A percentile compares a stretch with the other conserved stretches of the same genome.
Evolutionary conservation across 2,888 invertebrate species (phyloP).

Genomic region (Agriotes lineatus): DNA sequence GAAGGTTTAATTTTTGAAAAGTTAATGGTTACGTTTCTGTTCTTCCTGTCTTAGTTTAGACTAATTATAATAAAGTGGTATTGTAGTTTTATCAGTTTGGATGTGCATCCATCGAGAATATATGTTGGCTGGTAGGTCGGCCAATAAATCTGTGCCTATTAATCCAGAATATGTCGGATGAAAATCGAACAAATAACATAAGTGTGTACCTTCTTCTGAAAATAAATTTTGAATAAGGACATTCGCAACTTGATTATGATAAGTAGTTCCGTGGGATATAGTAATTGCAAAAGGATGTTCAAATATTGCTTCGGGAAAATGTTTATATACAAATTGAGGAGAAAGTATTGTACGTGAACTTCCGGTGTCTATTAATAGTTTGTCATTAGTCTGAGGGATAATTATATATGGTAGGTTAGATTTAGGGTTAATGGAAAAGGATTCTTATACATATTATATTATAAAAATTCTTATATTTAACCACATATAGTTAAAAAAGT

Average conservation of each 20-base stretch:
- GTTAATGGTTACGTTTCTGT: neutral
- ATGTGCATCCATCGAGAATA: neutral
- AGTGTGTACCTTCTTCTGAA: neutral
- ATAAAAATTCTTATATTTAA: neutral
- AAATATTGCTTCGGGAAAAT: neutral
- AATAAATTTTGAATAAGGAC: neutral
- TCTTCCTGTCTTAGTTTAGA: neutral
- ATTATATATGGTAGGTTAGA: slow-evolving; percentile 1
- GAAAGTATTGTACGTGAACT: too few relatives aligned
- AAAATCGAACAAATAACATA: neutral
- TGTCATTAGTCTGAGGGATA: neutral
- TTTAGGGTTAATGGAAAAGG: too few relatives aligned
- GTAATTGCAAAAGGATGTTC: neutral
- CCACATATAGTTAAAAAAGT: neutral
- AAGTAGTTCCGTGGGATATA: neutral
- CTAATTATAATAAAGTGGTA: slow-evolving; percentile 3
- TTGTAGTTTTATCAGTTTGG: neutral
- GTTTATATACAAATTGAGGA: neutral
- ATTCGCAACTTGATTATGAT: neutral
- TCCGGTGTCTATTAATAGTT: neutral
- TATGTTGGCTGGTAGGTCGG: neutral
- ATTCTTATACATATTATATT: too few relatives aligned
- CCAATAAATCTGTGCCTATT: neutral
- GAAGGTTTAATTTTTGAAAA: neutral
- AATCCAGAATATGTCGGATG: neutral